Conservation (phyloP, 2,888 invertebrate species). For the Thalpophila matura region DNA sequence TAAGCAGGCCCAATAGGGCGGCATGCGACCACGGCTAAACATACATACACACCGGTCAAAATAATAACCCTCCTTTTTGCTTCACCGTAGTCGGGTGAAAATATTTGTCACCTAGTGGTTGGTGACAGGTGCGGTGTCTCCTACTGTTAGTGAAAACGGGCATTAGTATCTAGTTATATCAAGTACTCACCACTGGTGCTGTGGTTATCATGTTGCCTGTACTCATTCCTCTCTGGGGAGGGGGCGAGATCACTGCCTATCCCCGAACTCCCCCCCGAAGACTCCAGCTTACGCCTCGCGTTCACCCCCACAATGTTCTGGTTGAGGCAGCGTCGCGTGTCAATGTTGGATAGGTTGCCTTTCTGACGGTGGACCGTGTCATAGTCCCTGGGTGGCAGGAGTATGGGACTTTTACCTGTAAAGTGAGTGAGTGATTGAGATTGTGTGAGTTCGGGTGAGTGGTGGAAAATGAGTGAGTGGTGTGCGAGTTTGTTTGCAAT, state of each 20-base stretch:
- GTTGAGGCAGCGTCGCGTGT: conserved; percentile 92
- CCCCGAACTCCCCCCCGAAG: conserved; percentile 96
- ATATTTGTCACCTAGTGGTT: too few species aligned
- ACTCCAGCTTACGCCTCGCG: conserved; percentile 89
- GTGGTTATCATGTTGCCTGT: conserved; percentile 90
- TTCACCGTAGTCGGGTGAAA: too few species aligned
- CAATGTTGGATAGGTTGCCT: conserved; percentile 86
- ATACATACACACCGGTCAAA: too few species aligned
- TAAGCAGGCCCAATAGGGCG: too few species aligned
- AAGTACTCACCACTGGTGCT: conserved; percentile 91
- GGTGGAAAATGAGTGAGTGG: background rate
- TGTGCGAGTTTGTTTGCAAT: too few species aligned
- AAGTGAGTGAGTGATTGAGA: conserved; percentile 19
- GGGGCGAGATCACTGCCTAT: conserved; percentile 97
- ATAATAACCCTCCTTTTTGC: too few species aligned
- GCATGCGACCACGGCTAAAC: too few species aligned
- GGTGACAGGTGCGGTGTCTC: too few species aligned
- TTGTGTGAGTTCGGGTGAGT: background rate
- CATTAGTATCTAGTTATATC: too few species aligned
- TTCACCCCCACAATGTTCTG: conserved; percentile 92
- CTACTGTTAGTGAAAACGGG: background rate
- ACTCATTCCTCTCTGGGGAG: conserved; percentile 93
- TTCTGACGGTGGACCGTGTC: conserved; percentile 96
- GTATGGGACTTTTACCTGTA: conserved; percentile 93
- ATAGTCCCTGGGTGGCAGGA: conserved; percentile 98